A percentile compares a stretch with the other conserved stretches of the same genome.
Conservation (phyloP, 2,888 invertebrate genomes). For the Notocelia uddmanniana region DNA sequence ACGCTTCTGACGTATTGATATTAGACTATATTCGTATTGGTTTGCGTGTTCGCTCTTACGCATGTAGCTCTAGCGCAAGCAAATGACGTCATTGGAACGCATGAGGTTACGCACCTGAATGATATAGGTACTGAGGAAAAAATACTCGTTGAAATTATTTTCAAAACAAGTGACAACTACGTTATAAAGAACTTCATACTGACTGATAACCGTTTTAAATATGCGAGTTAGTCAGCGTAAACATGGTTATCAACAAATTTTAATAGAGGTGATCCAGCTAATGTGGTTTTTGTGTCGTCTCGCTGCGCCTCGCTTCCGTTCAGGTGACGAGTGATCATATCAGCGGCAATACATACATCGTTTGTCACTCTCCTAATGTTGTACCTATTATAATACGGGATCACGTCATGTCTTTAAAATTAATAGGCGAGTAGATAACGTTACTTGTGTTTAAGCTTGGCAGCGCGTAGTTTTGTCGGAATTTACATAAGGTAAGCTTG, state of each 20-base stretch:
- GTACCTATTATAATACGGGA: conserved; percentile 41
- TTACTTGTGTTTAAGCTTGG: conserved; percentile 59
- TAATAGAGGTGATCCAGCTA: conserved; percentile 63
- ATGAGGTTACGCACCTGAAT: neutral
- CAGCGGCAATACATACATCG: conserved; percentile 61
- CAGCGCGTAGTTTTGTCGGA: conserved; percentile 61
- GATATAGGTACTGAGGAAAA: neutral
- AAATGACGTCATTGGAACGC: no score
- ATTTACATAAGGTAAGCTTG: conserved; percentile 63
- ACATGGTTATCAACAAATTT: conserved; percentile 49
- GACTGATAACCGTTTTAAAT: conserved; percentile 43
- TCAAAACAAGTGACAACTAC: neutral
- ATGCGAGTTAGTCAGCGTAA: conserved; percentile 35
- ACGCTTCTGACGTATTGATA: neutral
- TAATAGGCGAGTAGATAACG: conserved; percentile 66
- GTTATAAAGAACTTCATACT: conserved; percentile 3
- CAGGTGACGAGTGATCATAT: conserved; percentile 81
- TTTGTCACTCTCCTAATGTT: conserved; percentile 70
- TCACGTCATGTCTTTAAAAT: conserved; percentile 62
- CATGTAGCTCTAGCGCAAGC: neutral
- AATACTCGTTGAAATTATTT: neutral
- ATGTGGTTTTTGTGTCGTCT: conserved; percentile 81
- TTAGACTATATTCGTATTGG: neutral
- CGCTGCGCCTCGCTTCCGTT: conserved; percentile 73
- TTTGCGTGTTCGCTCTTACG: neutral